Percentiles rank a stretch among this genome's conserved stretches.
These are phyloP conservation scores for Thereva nobilitata DNA, from an alignment of 2,888 invertebrate genomes.

Conservation along the genomic window DNA sequence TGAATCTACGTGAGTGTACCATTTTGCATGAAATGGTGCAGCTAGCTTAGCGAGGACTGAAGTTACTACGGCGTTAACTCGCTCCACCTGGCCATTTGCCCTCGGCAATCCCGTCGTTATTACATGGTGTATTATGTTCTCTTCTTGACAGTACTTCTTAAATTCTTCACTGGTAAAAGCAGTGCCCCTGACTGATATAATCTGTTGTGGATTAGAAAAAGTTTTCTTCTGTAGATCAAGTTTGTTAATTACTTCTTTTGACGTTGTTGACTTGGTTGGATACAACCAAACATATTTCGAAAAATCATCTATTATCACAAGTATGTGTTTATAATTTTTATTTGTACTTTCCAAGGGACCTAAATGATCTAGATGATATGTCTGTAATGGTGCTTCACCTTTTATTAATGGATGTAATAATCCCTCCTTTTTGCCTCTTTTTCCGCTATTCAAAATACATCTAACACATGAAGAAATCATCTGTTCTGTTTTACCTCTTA, in stretches of 20 bases:
- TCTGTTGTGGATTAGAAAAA: constrained; percentile 5
- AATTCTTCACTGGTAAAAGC: no score
- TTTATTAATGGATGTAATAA: constrained; percentile 4
- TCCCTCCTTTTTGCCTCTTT: constrained; percentile 14
- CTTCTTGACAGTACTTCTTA: no score
- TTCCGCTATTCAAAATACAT: constrained; percentile 15
- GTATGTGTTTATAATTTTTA: constrained; percentile 42
- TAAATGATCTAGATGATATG: constrained; percentile 8
- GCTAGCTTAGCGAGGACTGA: no score
- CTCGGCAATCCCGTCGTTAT: no score
- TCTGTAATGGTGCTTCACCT: background rate
- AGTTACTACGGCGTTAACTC: no score
- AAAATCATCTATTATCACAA: background rate
- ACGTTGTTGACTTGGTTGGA: constrained; percentile 7
- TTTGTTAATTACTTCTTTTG: background rate
- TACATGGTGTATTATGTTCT: no score
- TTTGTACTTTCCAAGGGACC: constrained; percentile 8
- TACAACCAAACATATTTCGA: background rate
- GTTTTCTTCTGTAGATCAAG: background rate
- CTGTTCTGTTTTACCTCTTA: constrained; percentile 1
- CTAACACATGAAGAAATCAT: constrained; percentile 2
- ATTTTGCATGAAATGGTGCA: no score
- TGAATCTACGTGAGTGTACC: no score
- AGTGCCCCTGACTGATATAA: no score
- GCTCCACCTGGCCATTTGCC: no score